Conservation (phyloP, 1,140 invertebrate genomes). For the Delia radicum region DNA sequence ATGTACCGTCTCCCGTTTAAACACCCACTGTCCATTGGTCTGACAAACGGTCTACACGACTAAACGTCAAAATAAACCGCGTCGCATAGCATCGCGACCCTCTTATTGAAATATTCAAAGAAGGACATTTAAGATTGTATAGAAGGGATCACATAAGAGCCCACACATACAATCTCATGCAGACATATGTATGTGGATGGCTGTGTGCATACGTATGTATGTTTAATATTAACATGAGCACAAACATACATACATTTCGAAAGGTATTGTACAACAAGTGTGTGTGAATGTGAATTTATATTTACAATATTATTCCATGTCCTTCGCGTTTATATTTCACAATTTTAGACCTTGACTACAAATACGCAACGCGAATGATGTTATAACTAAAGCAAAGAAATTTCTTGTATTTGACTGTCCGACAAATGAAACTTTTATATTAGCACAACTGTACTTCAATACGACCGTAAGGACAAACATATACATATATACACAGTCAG, state of each 20-base stretch:
- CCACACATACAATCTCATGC: constrained; percentile 30
- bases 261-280: too few species aligned
- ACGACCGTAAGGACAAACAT: too few species aligned
- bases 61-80: background rate
- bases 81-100: constrained; percentile 16
- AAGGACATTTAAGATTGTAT: constrained; percentile 55
- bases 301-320: background rate
- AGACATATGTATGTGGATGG: background rate
- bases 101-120: constrained; percentile 49
- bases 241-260: background rate
- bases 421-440: background rate
- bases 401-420: background rate
- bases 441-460: background rate
- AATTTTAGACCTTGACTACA: constrained; percentile 54
- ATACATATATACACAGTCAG: too few species aligned
- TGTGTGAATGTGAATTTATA: too few species aligned
- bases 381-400: background rate
- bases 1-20: constrained; percentile 25
- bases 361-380: constrained; percentile 52
- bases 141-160: constrained; percentile 49
- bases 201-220: background rate
- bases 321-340: constrained; percentile 44
- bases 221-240: background rate
- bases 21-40: constrained; percentile 22
- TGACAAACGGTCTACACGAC: background rate